These are phyloP conservation scores for Andricus quercusramuli DNA, from an alignment of 2,888 invertebrate species.

Conservation along the genomic window DNA sequence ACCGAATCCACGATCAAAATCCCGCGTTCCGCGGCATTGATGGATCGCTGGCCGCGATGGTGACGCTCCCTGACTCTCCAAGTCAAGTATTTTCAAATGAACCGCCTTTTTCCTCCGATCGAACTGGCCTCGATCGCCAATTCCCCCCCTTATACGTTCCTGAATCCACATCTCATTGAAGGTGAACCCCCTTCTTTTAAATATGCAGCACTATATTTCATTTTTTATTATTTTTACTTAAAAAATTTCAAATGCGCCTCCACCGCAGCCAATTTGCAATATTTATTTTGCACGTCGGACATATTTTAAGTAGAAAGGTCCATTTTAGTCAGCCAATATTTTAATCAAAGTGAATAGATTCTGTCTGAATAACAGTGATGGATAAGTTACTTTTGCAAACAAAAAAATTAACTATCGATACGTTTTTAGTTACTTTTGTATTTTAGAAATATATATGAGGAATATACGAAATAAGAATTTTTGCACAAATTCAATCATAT, in stretches of 20 bases:
- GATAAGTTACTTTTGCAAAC: no score
- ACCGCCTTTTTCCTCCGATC: conserved; percentile 54
- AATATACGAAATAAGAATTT: no score
- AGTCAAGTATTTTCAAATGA: conserved; percentile 65
- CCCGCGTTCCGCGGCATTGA: conserved; percentile 75
- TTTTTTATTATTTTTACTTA: not conserved
- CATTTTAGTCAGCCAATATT: not conserved
- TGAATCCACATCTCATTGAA: conserved; percentile 24
- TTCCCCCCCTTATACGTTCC: conserved; percentile 19
- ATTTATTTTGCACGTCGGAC: not conserved
- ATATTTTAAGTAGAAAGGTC: not conserved
- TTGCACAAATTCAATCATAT: no score
- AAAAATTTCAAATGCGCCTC: not conserved
- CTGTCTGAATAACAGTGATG: not conserved
- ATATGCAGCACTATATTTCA: conserved; percentile 9
- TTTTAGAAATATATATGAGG: no score
- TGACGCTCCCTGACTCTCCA: conserved; percentile 63
- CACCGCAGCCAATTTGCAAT: not conserved
- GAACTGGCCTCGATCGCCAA: conserved; percentile 17
- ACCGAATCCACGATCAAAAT: conserved; percentile 76
- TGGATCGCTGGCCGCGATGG: conserved; percentile 65
- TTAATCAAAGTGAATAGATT: not conserved
- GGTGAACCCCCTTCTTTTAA: not conserved
- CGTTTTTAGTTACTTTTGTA: no score
- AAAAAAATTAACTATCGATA: no score